A percentile compares a stretch with the other conserved stretches of the same genome.
Evolutionary conservation across 2,113 vertebrate genomes (phyloP).

Genomic region (Muscicapa adusta): DNA sequence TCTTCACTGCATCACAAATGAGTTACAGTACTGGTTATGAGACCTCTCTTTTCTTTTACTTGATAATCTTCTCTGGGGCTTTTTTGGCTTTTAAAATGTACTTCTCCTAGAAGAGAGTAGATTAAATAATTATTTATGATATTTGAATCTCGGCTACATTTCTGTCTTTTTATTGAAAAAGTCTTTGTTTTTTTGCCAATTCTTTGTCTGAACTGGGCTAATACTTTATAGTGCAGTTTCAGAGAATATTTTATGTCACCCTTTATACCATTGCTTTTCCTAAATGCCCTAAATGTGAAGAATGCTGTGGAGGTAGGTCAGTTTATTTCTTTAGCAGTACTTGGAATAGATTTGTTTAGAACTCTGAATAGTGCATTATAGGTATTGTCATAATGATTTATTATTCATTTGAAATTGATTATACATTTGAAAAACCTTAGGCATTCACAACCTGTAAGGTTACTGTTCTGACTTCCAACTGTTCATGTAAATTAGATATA

Average conservation of each 20-base stretch:
- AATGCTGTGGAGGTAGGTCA: background rate
- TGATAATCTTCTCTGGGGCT: background rate
- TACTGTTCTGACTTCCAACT: background rate
- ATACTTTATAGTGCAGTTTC: background rate
- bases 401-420: background rate
- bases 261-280: background rate
- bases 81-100: background rate
- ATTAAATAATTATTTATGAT: background rate
- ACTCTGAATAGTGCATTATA: background rate
- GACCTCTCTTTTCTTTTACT: background rate
- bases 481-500: background rate
- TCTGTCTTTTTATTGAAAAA: background rate
- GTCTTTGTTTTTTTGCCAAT: background rate
- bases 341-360: background rate
- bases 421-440: background rate
- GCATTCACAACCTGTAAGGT: background rate
- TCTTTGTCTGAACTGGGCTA: background rate
- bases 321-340: background rate
- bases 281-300: background rate
- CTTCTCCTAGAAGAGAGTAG: background rate
- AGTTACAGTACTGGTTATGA: background rate
- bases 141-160: background rate
- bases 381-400: background rate
- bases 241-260: background rate
- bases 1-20: background rate